Percentiles rank a stretch among this genome's conserved stretches.
These are phyloP conservation scores for Oriolus oriolus DNA, from an alignment of 2,113 vertebrate species.

Conservation along the genomic window DNA sequence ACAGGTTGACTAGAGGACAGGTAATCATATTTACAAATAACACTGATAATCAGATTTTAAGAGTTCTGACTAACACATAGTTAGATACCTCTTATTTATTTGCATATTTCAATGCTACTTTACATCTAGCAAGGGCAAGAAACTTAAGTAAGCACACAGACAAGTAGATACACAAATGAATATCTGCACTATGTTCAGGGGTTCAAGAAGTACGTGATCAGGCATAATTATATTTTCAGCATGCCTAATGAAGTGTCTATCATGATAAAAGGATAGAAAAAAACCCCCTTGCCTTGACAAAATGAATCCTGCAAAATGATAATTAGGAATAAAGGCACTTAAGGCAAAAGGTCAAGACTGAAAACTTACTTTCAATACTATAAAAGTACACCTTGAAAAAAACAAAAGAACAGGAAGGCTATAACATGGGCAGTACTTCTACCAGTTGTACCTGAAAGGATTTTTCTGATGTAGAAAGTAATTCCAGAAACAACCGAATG, in stretches of 20 bases:
- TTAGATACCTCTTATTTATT: background rate
- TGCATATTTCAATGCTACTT: constrained; percentile 19
- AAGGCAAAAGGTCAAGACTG: background rate
- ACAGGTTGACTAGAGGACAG: background rate
- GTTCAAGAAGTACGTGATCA: background rate
- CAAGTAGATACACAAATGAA: background rate
- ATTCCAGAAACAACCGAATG: background rate
- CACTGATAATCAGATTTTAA: background rate
- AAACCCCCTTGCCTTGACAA: background rate
- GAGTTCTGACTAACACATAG: background rate
- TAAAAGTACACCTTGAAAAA: background rate
- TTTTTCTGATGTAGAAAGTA: background rate
- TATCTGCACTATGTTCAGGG: background rate
- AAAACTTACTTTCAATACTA: background rate
- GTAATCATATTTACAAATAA: background rate
- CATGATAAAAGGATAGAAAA: background rate
- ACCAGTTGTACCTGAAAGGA: background rate
- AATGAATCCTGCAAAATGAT: background rate
- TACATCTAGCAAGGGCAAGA: background rate
- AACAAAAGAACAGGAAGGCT: background rate
- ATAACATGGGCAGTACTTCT: background rate
- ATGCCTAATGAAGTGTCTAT: background rate
- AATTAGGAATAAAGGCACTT: background rate
- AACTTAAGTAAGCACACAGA: background rate
- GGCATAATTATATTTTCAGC: background rate